phyloP scores from a whole-genome alignment of 2,888 invertebrate species.

The Eupithecia vulgata region DNA sequence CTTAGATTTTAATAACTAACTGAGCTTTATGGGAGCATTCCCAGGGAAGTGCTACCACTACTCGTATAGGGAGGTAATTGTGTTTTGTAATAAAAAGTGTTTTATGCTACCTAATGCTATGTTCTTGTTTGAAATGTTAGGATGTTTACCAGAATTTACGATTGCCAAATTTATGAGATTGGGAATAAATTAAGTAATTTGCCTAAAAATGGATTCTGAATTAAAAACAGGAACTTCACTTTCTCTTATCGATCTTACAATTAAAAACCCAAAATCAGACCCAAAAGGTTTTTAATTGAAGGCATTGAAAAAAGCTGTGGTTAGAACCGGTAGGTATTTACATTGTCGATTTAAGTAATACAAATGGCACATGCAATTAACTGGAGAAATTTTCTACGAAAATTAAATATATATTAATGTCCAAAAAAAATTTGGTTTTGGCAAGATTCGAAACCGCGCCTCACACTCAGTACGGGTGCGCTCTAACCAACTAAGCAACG shows the following conservation, averaged over 20 bases:
- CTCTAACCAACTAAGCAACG: too few relatives aligned
- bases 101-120: neutral
- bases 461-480: too few relatives aligned
- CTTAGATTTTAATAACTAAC: neutral
- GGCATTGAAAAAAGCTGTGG: too few relatives aligned
- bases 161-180: neutral
- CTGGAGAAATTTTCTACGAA: too few relatives aligned
- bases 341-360: too few relatives aligned
- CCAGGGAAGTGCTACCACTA: neutral
- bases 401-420: too few relatives aligned
- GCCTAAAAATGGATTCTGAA: neutral
- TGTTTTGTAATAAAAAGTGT: neutral
- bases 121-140: neutral
- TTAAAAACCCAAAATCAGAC: neutral
- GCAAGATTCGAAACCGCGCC: too few relatives aligned
- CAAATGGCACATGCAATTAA: too few relatives aligned
- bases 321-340: too few relatives aligned
- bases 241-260: neutral
- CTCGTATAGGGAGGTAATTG: neutral
- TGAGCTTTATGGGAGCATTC: neutral
- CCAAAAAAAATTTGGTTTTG: too few relatives aligned
- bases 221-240: neutral
- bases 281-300: too few relatives aligned
- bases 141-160: neutral
- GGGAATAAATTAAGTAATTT: too few relatives aligned